Evolutionary conservation across 2,888 invertebrate species (phyloP).

Genomic region (Laspeyria flexula): DNA sequence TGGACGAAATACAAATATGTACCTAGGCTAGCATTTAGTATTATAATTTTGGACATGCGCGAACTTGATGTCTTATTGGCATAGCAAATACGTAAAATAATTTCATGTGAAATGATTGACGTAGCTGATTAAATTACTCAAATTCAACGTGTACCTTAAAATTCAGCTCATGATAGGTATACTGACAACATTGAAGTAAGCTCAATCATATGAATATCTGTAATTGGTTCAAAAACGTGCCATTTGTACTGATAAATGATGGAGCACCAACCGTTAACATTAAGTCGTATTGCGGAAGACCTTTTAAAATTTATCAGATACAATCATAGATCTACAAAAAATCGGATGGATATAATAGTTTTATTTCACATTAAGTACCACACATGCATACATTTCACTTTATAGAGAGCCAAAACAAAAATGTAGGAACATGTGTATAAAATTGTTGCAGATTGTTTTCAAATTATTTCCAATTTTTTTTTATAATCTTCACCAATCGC

Average conservation of each 20-base stretch:
- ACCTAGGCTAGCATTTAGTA: slow-evolving; percentile 24
- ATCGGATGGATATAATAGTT: too few species aligned
- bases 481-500: too few species aligned
- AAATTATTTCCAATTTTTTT: too few species aligned
- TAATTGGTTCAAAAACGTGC: slow-evolving; percentile 3
- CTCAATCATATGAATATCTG: slow-evolving; percentile 7
- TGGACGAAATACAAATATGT: slow-evolving; percentile 54
- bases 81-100: slow-evolving; percentile 35
- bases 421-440: too few species aligned
- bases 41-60: slow-evolving; percentile 42
- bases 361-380: too few species aligned
- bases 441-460: too few species aligned
- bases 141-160: slow-evolving; percentile 17
- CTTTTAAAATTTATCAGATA: too few species aligned
- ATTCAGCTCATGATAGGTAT: slow-evolving; percentile 24
- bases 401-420: too few species aligned
- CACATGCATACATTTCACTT: too few species aligned
- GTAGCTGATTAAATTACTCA: slow-evolving; percentile 12
- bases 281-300: too few species aligned
- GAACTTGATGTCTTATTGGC: slow-evolving; percentile 28
- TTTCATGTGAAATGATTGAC: slow-evolving; percentile 41
- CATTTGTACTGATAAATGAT: not conserved
- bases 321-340: too few species aligned
- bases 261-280: not conserved
- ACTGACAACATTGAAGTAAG: slow-evolving; percentile 2